Evolutionary conservation across 2,888 invertebrate genomes (phyloP), one percentile per base, ranked within the genome.

Genomic region (Anoncus sp.): DNA sequence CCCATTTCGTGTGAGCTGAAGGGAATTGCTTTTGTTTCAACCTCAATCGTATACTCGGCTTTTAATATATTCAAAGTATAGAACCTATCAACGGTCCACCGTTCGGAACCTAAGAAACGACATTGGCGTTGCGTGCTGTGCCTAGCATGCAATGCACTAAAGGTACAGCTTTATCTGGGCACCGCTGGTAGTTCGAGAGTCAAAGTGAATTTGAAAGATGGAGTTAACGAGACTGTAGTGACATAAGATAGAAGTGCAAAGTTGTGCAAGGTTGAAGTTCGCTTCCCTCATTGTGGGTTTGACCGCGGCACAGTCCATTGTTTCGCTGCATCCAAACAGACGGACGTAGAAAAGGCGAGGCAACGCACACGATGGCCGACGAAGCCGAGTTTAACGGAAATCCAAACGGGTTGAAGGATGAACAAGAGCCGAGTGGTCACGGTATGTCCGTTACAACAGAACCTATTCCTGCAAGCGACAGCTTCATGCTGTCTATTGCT

Each of bases 231-330:
- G 16, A 62, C 51, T 67, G 45, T 31, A 43, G 74, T 45, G 49
- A 31, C 27, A 45, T 31, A 49, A 63, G 72, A 75, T 67, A 60
- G 77, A 63, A 62, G 53, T 69, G 72, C 57, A 72, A 73, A 77
- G 67, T 77, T 77, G 57, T 20, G 43, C 71, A 71, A 16, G 67
- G 77, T 55, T 53, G 67, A 77, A 67, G 66, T 59, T 72, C 59
- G 66, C 43, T 71, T 60, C 55, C 51, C 66, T 53, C 77, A 72
- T 69, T 67, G 55, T 62, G 62, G 77, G 72, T 67, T 69, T 53
- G 67, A 67, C 62, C 67, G 67, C 47, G 49, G 71, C 67, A 35
- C 24, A 35, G 62, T 18, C 62, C 49, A 77, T 62, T 67, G 77
- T 77, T 72, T 67, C 27, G 47, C 38, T 18, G 60, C 49, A 60